phyloP scores from a whole-genome alignment of 2,113 vertebrate genomes.

The Xyrauchen texanus region DNA sequence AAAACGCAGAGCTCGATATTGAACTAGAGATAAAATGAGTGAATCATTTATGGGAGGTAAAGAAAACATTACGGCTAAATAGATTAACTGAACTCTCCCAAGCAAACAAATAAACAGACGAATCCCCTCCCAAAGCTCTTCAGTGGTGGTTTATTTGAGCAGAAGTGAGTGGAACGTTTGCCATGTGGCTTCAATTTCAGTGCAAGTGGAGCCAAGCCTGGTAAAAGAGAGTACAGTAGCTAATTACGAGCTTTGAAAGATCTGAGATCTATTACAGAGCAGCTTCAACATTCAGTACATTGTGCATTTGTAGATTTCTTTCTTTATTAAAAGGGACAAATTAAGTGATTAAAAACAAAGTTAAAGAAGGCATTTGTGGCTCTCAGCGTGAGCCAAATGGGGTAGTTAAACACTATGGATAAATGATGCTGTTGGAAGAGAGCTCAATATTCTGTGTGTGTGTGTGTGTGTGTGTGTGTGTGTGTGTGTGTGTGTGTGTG shows the following conservation, averaged over 20 bases:
- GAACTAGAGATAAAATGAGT: constrained; percentile 30
- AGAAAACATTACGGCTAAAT: constrained; percentile 38
- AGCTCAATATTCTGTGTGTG: background rate
- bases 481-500: background rate
- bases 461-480: background rate
- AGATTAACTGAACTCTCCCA: constrained; percentile 60
- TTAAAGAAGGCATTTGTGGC: constrained; percentile 60
- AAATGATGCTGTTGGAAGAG: constrained; percentile 23
- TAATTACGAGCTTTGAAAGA: constrained; percentile 71
- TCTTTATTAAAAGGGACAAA: constrained; percentile 64
- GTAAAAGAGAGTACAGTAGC: constrained; percentile 36
- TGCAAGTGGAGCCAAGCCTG: constrained; percentile 49
- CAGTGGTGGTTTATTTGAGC: background rate
- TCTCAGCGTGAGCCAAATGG: constrained; percentile 39
- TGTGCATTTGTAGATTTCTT: constrained; percentile 69
- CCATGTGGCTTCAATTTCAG: constrained; percentile 34
- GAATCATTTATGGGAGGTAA: constrained; percentile 41
- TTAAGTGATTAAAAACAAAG: constrained; percentile 70
- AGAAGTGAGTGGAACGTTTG: constrained; percentile 19
- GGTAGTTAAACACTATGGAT: constrained; percentile 41
- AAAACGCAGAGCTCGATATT: constrained; percentile 26
- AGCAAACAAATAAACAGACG: constrained; percentile 56
- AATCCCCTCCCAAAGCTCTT: constrained; percentile 17
- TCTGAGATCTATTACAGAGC: constrained; percentile 69
- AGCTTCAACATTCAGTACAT: constrained; percentile 62